These are phyloP conservation scores for Leptopterna dolabrata DNA, from an alignment of 2,888 invertebrate genomes.

Conservation along the genomic window DNA sequence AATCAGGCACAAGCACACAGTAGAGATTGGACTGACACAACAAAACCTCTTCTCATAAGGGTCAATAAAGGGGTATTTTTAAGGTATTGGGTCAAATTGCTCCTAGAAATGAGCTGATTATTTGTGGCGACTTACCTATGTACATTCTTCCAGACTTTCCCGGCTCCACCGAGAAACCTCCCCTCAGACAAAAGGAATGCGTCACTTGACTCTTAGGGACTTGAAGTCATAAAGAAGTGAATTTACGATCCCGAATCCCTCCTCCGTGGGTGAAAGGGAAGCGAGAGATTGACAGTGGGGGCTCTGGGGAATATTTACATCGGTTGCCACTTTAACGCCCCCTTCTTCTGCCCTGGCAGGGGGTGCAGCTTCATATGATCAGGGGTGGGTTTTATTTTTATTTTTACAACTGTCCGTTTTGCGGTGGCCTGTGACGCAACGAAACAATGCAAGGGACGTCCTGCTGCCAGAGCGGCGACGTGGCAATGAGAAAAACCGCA, in stretches of 20 bases:
- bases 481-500: not conserved
- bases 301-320: constrained; percentile 22
- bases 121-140: not conserved
- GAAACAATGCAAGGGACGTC: not conserved
- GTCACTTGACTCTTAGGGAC: constrained; percentile 21
- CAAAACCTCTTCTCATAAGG: no score
- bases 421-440: not conserved
- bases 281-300: constrained; percentile 26
- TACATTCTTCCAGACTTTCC: not conserved
- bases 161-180: not conserved
- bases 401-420: not conserved
- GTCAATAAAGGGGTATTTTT: no score
- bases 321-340: constrained; percentile 18
- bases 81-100: no score
- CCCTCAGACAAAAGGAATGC: not conserved
- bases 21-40: no score
- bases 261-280: not conserved
- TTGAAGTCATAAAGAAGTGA: constrained; percentile 22
- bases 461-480: not conserved
- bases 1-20: no score
- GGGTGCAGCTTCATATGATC: not conserved
- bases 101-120: no score
- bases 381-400: not conserved
- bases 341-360: not conserved
- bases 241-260: constrained; percentile 10